Conservation (phyloP, 2,113 vertebrate genomes). For the Mormoops blainvillei region DNA sequence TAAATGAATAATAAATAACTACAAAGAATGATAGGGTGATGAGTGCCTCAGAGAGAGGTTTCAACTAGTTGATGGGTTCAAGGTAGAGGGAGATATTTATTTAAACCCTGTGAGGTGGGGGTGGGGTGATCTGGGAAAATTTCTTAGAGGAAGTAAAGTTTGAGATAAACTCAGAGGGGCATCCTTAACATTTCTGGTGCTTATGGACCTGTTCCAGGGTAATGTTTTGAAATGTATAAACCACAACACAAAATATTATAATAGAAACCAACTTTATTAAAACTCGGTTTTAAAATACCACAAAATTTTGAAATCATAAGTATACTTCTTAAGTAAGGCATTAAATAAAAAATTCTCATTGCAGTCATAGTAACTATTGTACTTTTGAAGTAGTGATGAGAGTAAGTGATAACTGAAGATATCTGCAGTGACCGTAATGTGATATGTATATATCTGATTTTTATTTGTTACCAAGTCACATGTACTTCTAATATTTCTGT, state of each 20-base stretch:
- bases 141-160: neutral
- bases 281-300: neutral
- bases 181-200: neutral
- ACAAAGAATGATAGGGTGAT: neutral
- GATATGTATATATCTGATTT: neutral
- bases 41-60: neutral
- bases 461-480: neutral
- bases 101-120: neutral
- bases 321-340: neutral
- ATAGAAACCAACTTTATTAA: neutral
- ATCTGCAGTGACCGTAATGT: neutral
- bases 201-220: neutral
- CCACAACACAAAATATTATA: conserved; percentile 1
- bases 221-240: conserved; percentile 11
- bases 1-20: neutral
- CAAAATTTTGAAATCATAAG: neutral
- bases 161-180: neutral
- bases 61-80: neutral
- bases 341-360: conserved; percentile 20
- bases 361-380: neutral
- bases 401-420: neutral
- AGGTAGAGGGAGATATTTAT: neutral
- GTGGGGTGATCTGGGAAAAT: neutral
- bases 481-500: neutral
- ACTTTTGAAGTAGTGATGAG: neutral